Base-by-base conservation (phyloP, 2,797 vertebrate species). In the Muraenolepis orangiensis region DNA sequence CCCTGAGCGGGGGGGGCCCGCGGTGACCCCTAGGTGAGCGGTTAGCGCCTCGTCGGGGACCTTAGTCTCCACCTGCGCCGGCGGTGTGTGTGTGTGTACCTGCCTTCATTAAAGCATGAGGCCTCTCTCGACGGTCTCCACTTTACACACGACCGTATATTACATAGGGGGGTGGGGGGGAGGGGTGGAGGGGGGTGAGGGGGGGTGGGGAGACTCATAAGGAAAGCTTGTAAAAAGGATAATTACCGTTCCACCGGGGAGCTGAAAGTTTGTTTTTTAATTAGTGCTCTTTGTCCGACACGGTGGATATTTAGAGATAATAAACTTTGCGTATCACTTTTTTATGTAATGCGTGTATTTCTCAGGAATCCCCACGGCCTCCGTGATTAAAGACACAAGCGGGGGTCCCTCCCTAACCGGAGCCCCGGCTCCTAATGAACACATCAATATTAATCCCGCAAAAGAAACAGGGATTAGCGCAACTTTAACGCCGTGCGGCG, bases 291-390 rank as follows among this genome's bases (percentile, higher is more conserved):
- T 77, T n/a, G 30, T 40, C 75, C 80, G 70, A 74, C 73, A 74
- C 74, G 76, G 74, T 12, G 73, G 77, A 86, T 87, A 79, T 91
- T 91, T 86, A 81, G 84, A 90, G 88, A 90, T 91, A 89, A 90
- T 91, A 89, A 89, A 91, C 84, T 90, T 91, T 90, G 90, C 74
- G 89, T 88, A 87, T 90, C 84, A 89, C 82, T 91, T 91, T 91
- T 86, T 88, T 91, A 86, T 91, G n/a, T n/a, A n/a, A n/a, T 92
- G 91, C 86, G 89, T 91, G 85, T 83, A 90, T 91, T 91, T 93
- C 91, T 90, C 76, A 88, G 70, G 87, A 92, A 86, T 91, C 88
- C 89, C 89, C 30, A 74, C 69, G 86, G 88, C 72, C 78, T 76
- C 10, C 13, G 77, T 75, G 79, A 86, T 89, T 86, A 91, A 85